These are phyloP conservation scores for Drosophila mimetica DNA, from an alignment of 2,888 invertebrate species.

Conservation along the genomic window DNA sequence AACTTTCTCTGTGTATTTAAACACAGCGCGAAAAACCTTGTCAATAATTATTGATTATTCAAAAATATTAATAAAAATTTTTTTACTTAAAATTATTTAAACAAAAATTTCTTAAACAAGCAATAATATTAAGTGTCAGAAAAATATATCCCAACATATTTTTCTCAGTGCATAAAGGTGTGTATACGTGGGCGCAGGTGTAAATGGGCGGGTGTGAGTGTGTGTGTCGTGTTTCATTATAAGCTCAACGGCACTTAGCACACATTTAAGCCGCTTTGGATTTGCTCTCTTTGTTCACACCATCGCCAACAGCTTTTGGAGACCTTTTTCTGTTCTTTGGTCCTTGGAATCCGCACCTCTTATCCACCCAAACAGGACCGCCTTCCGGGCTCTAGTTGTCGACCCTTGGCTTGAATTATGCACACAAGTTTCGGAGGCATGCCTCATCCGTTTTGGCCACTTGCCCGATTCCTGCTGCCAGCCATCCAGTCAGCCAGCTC, in stretches of 20 bases:
- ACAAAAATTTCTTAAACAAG: neutral
- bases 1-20: conserved; percentile 10
- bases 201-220: conserved; percentile 3
- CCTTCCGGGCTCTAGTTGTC: conserved; percentile 33
- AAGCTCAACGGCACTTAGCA: conserved; percentile 72
- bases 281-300: conserved; percentile 39
- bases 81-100: no score
- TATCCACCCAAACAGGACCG: neutral
- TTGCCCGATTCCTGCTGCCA: conserved; percentile 38
- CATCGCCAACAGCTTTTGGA: conserved; percentile 19
- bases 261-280: conserved; percentile 76
- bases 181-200: conserved; percentile 22
- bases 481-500: conserved; percentile 4
- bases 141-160: neutral
- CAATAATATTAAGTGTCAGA: neutral
- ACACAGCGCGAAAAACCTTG: neutral
- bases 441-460: conserved; percentile 57
- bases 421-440: conserved; percentile 33
- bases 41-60: no score
- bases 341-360: conserved; percentile 14
- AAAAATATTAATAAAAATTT: no score
- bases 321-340: conserved; percentile 19
- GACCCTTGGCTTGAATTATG: conserved; percentile 45
- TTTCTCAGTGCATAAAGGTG: conserved; percentile 1
- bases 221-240: conserved; percentile 63